Base-by-base conservation (phyloP, 2,113 vertebrate genomes). In the Misgurnus mizolepis region DNA sequence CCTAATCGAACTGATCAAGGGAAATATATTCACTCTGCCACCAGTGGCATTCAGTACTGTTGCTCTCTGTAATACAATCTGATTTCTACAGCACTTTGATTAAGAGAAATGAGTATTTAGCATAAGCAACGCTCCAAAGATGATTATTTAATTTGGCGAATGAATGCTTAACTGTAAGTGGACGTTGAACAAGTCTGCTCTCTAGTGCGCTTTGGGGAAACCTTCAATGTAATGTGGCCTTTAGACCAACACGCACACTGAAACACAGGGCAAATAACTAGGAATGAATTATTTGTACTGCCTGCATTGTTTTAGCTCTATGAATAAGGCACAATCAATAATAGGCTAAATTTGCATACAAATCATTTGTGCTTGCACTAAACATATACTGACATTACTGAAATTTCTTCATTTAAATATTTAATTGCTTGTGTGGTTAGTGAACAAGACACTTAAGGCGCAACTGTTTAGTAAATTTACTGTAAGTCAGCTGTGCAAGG, bases 1-100 rank as follows among this genome's bases (percentile, higher is more conserved):
- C 82, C 76, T 79, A 79, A 86, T 86, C 85, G 76, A 86, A 85
- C 69, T 73, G 77, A 80, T 72, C 72, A 34, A 85, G 34, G 49
- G 78, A 74, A 84, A 82, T 82, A 76, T 82, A 60, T 76, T 64
- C 67, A 76, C 67, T 62, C 39, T 55, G 18, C 60, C 11, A 58
- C 53, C 49, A 67, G 58, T 53, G 60, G 49, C 58, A 47, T 55
- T 64, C 78, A 11, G 0, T 8, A 9, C 55, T 43, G 34, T 50
- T 18, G 12, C 62, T 43, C 39, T 58, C 43, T 9, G 27, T 67
- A 45, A 76, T 9, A 15, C 40, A 43, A 61, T 74, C 12, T 6
- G 39, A 47, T 73, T 65, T 73, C 58, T 55, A 81, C 43, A 73
- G 7, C 53, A 10, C 27, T 71, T 9, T 65, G 34, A 60, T 72